phyloP scores from a whole-genome alignment of 2,113 vertebrate genomes.

The Malaclemys terrapin region DNA sequence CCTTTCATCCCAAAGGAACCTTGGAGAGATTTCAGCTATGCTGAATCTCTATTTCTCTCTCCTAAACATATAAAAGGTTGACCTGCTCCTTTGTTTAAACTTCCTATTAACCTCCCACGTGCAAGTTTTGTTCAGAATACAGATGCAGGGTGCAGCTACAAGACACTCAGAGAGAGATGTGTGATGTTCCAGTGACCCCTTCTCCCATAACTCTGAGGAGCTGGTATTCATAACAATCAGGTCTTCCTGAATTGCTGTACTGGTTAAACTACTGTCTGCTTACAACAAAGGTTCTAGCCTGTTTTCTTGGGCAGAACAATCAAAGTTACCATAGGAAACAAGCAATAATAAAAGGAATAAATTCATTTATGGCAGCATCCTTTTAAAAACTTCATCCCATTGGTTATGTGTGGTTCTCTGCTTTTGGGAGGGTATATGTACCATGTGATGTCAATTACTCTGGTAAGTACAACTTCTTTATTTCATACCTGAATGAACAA shows the following conservation, averaged over 20 bases:
- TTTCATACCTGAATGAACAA: conserved; percentile 39
- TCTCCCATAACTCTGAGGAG: neutral
- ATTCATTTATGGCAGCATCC: neutral
- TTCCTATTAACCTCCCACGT: neutral
- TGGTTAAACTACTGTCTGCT: neutral
- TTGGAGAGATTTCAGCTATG: neutral
- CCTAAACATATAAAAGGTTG: neutral
- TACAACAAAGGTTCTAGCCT: fast-evolving
- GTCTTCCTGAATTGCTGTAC: neutral
- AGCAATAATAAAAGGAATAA: neutral
- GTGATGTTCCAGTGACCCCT: too few species aligned
- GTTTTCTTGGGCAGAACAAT: neutral
- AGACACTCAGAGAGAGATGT: fast-evolving
- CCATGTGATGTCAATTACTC: conserved; percentile 25
- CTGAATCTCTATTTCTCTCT: neutral
- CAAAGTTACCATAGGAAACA: neutral
- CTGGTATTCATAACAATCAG: neutral
- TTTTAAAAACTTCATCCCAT: neutral
- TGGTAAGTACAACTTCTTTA: conserved; percentile 70
- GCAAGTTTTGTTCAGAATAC: neutral
- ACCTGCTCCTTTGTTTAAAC: fast-evolving
- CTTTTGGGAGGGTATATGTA: conserved; percentile 15
- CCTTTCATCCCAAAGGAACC: neutral
- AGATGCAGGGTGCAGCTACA: fast-evolving
- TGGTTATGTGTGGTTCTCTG: conserved; percentile 23